Evolutionary conservation across 2,888 invertebrate species (phyloP), one percentile per base, ranked within the genome.

Genomic region (Taphrorychus bicolor): DNA sequence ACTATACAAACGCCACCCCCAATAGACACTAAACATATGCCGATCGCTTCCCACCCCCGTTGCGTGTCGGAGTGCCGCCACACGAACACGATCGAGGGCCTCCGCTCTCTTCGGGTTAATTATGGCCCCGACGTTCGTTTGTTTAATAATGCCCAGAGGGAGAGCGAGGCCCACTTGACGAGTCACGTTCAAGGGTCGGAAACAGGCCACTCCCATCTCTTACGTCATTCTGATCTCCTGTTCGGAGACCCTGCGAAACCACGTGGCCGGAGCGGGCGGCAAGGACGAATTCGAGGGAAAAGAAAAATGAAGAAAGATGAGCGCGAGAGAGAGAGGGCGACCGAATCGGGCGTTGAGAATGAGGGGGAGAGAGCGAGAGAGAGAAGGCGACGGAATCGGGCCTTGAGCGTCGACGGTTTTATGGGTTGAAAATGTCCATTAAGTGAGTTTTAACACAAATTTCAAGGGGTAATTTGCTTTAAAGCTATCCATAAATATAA

Each of bases 151-250:
- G 32, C 49, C 57, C 60, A 18, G 61, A 51, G 60, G 69, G 64
- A 57, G 57, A 56, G 54, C 48, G 24, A 40, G 41, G 54, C 67
- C 48, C 51, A 57, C 57, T 56, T 60, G 69, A 68, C 68, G 64
- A 64, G 69, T 69, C 64, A 69, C 57, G 56, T 56, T 69, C 52
- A 59, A 69, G 69, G 57, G 64, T 69, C 52, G 69, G 60, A 48
- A 60, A 56, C 18, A 49, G 57, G 69, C 64, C 61, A 63, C 69
- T 45, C 69, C 71, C 66, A 70, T 56, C 69, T 71, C 69, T 65
- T 66, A 52, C 57, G 41, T 59, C 60, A 51, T 69, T 59, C 65
- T 71, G 69, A 51, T 59, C 69, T 71, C 71, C 71, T 71, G 69
- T 61, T 66, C 61, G 49, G 60, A 65, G 65, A 69, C 69, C 69